These are phyloP conservation scores for Syrphus vitripennis DNA, from an alignment of 2,888 invertebrate species.

Conservation along the genomic window DNA sequence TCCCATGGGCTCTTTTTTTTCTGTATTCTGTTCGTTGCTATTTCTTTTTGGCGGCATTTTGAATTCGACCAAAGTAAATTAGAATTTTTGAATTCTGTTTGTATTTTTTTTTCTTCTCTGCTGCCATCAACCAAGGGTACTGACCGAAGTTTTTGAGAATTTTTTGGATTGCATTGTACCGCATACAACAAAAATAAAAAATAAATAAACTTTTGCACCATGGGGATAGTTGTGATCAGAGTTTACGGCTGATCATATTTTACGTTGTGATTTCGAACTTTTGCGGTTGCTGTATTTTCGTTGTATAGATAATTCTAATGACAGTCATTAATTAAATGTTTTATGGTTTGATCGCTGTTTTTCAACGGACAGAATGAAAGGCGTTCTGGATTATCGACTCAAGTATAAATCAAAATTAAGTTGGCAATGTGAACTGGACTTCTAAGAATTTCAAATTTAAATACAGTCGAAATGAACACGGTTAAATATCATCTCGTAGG, in stretches of 20 bases:
- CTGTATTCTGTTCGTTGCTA: neutral
- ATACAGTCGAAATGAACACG: neutral
- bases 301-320: constrained; percentile 58
- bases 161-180: constrained; percentile 12
- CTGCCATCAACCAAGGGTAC: neutral
- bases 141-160: constrained; percentile 30
- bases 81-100: constrained; percentile 46
- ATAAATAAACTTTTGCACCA: constrained; percentile 38
- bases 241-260: constrained; percentile 61
- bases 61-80: constrained; percentile 60
- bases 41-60: constrained; percentile 54
- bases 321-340: constrained; percentile 60
- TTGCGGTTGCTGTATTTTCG: constrained; percentile 38
- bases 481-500: too few species aligned
- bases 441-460: constrained; percentile 23
- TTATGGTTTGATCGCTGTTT: constrained; percentile 32
- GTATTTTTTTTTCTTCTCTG: neutral
- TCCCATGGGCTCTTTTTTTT: constrained; percentile 36
- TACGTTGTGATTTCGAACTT: constrained; percentile 31
- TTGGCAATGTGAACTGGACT: neutral
- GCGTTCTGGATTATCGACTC: constrained; percentile 27
- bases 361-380: neutral
- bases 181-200: neutral
- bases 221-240: constrained; percentile 67
- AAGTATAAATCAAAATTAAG: constrained; percentile 31